phyloP scores from a whole-genome alignment of 1,140 invertebrate species.

The Drosophila persimilis region DNA sequence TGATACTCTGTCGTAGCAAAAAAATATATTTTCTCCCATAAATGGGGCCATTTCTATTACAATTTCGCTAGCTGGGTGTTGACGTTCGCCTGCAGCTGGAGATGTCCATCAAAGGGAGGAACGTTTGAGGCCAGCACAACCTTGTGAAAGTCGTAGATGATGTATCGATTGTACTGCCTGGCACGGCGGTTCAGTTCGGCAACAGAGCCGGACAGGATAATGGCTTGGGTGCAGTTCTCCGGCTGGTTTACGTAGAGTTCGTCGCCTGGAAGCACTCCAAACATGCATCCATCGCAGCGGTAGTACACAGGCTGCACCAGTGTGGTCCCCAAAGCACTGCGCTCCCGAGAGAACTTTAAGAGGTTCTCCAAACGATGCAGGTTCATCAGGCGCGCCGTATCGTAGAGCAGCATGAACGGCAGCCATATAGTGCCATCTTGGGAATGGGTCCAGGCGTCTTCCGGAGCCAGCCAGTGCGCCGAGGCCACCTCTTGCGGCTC shows the following conservation, averaged over 20 bases:
- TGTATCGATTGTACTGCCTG: constrained; percentile 68
- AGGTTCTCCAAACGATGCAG: constrained; percentile 83
- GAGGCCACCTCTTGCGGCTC: constrained; percentile 61
- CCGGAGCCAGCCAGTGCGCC: constrained; percentile 55
- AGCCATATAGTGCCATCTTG: constrained; percentile 87
- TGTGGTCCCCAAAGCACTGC: constrained; percentile 77
- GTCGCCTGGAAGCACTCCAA: constrained; percentile 82
- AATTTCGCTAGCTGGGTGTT: constrained; percentile 49
- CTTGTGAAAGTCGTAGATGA: constrained; percentile 56
- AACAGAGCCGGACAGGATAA: constrained; percentile 34
- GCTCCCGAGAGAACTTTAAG: constrained; percentile 52
- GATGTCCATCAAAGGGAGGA: constrained; percentile 54
- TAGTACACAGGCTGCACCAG: constrained; percentile 83
- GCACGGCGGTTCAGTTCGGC: constrained; percentile 36
- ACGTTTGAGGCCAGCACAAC: constrained; percentile 59
- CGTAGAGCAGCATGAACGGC: constrained; percentile 85
- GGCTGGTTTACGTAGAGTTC: constrained; percentile 76
- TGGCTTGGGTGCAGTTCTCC: constrained; percentile 35
- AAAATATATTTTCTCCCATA: constrained; percentile 25
- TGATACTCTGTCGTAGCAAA: constrained; percentile 24
- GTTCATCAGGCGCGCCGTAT: constrained; percentile 82
- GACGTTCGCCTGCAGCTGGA: constrained; percentile 33
- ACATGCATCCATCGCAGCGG: constrained; percentile 68
- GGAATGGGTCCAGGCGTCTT: constrained; percentile 82
- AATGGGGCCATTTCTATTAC: constrained; percentile 9